Base-by-base conservation (phyloP, 1,140 invertebrate species). In the Heliothis subflexa region DNA sequence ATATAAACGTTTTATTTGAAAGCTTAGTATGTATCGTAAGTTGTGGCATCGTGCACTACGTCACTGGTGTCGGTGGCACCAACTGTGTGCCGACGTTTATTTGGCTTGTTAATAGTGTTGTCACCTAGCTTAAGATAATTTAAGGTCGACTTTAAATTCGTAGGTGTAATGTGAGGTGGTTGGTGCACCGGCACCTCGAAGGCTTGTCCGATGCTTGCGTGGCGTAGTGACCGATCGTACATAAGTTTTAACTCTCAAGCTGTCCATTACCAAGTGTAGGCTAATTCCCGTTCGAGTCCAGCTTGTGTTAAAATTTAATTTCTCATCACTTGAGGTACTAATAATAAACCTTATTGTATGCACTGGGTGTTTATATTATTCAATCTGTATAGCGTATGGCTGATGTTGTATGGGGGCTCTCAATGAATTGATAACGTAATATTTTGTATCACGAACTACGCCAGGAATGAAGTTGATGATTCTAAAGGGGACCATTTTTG, bases 321-420 rank as follows among this genome's bases (percentile, higher is more conserved):
- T 85, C 72, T 78, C 57, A 78, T 88, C 90, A 91, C 90, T 85
- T 77, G 82, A 88, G 85, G 86, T 92, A 91, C 87, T 92, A 92
- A 89, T 81, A 83, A 88, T 81, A 83, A 79, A 84, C 78, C 66
- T 82, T 72, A 81, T 84, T 80, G 81, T 88, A 86, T 83, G 91
- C 91, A 92, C 91, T 88, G 86, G 86, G 90, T 93, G 89, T 91
- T 91, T 78, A 83, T 84, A 86, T 85, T 87, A 89, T 88, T 89
- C 85, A 55, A 74, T 74, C 18, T 45, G 62, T 73, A 78, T 78
- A 74, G 28, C 45, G 33, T 61, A 50, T 50, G 45, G 47, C 40
- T 50, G 74, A 33, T 52, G 21, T 76, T 76, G 61, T 55, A 14
- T 61, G 61, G 47, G 72, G 21, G 25, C 12, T 66, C 25, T 16